A percentile compares a stretch with the other conserved stretches of the same genome.
Conservation (phyloP, 1,140 invertebrate species). For the Oreohelix idahoensis region DNA sequence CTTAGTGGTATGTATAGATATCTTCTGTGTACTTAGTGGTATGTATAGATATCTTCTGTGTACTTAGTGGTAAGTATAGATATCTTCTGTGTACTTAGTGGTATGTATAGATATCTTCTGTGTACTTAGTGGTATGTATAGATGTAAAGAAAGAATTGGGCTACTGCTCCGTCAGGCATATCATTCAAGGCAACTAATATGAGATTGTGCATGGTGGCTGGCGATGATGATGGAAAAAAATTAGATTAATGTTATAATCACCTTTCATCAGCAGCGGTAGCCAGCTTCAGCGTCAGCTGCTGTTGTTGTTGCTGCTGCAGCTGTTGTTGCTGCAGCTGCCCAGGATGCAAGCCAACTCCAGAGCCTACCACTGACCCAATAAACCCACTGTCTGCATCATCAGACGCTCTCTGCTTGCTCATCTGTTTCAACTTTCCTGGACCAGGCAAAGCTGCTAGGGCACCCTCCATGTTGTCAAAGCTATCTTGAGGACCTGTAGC, state of each 20-base stretch:
- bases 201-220: too few species aligned
- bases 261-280: conserved; percentile 13
- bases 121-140: too few species aligned
- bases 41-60: too few species aligned
- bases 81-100: too few species aligned
- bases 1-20: too few species aligned
- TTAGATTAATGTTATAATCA: not conserved
- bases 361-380: conserved; percentile 66
- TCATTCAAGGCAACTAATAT: too few species aligned
- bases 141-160: too few species aligned
- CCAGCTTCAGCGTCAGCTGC: not conserved
- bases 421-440: conserved; percentile 67
- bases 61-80: too few species aligned
- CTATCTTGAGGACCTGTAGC: not conserved
- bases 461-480: conserved; percentile 30
- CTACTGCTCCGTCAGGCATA: too few species aligned
- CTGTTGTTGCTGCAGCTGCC: conserved; percentile 17
- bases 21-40: too few species aligned
- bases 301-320: not conserved
- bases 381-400: conserved; percentile 67
- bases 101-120: too few species aligned
- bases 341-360: conserved; percentile 49
- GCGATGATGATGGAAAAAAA: too few species aligned
- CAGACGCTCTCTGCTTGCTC: conserved; percentile 58
- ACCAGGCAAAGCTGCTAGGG: conserved; percentile 56